Conservation (phyloP, 2,888 invertebrate genomes). For the Chloroclystis v-ata region DNA sequence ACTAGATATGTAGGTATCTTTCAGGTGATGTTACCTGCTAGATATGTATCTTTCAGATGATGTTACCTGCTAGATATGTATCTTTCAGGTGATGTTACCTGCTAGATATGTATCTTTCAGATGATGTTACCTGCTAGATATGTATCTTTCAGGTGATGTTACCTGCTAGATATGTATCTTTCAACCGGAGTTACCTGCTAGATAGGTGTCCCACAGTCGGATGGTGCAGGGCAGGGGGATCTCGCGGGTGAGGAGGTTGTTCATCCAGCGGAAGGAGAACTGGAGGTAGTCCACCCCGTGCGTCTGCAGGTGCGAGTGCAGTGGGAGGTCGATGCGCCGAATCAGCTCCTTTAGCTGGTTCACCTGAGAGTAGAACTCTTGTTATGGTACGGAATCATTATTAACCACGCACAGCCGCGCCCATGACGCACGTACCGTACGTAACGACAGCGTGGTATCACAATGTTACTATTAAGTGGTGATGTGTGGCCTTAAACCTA, state of each 20-base stretch:
- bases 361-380: constrained; percentile 63
- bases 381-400: too few species aligned
- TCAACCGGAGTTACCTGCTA: constrained; percentile 89
- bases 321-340: constrained; percentile 92
- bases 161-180: constrained; percentile 97
- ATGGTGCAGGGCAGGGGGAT: constrained; percentile 97
- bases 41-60: constrained; percentile 99
- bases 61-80: constrained; percentile 90
- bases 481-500: too few species aligned
- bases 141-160: constrained; percentile 97
- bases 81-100: constrained; percentile 92
- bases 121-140: constrained; percentile 88
- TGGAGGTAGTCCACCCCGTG: constrained; percentile 99
- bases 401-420: too few species aligned
- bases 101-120: constrained; percentile 99
- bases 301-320: constrained; percentile 93
- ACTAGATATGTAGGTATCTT: constrained; percentile 99
- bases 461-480: too few species aligned
- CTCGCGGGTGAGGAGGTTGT: constrained; percentile 98
- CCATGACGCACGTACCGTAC: too few species aligned
- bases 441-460: too few species aligned
- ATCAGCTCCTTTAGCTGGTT: constrained; percentile 96
- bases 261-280: constrained; percentile 99
- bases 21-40: constrained; percentile 83
- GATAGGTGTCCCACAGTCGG: constrained; percentile 98